Evolutionary conservation across 2,888 invertebrate genomes (phyloP).

Genomic region (Megamerina dolium): DNA sequence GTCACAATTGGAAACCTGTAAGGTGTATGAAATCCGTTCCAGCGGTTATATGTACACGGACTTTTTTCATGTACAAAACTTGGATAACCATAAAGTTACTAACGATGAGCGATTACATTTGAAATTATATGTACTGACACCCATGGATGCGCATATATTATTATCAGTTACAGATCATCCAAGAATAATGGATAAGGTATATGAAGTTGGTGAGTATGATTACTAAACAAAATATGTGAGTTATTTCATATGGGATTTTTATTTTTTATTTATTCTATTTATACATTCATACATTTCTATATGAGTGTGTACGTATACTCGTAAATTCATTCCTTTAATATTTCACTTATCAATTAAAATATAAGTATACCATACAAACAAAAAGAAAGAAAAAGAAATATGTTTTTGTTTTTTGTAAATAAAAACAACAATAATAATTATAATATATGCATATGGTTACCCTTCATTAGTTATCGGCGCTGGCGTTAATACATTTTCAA

Average conservation of each 20-base stretch:
- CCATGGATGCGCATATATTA: slow-evolving; percentile 65
- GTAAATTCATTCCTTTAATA: too few relatives aligned
- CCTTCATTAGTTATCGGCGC: slow-evolving; percentile 56
- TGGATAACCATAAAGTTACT: slow-evolving; percentile 38
- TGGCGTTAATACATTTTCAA: slow-evolving; percentile 64
- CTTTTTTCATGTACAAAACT: slow-evolving; percentile 52
- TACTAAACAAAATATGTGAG: neutral
- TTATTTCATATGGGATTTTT: too few relatives aligned
- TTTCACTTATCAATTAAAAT: neutral
- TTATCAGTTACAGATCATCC: slow-evolving; percentile 54
- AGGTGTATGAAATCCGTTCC: slow-evolving; percentile 52
- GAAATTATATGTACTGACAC: slow-evolving; percentile 61
- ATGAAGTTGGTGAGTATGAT: slow-evolving; percentile 56
- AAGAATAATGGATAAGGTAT: slow-evolving; percentile 53
- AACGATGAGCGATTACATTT: slow-evolving; percentile 51
- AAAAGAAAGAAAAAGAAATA: too few relatives aligned
- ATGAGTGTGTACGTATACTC: neutral
- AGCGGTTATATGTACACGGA: slow-evolving; percentile 56
- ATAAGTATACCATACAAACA: neutral
- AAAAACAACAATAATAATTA: neutral
- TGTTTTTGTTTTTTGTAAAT: too few relatives aligned
- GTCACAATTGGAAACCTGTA: slow-evolving; percentile 49
- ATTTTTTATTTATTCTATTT: too few relatives aligned
- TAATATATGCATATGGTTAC: neutral
- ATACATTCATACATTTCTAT: too few relatives aligned